Evolutionary conservation across 2,797 vertebrate species (phyloP).

Genomic region (Aphelocoma californica): DNA sequence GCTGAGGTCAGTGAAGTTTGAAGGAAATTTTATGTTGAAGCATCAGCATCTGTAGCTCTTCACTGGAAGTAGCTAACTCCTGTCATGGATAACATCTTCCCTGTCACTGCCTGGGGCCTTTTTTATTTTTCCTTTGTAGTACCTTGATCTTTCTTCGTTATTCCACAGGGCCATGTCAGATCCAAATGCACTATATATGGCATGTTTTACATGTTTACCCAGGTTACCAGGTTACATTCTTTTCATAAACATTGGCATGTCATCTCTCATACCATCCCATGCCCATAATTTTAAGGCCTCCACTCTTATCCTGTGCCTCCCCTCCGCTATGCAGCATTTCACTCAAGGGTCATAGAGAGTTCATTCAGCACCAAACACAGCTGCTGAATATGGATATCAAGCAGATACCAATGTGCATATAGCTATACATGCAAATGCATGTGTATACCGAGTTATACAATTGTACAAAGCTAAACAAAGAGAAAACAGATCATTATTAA

Average conservation of each 20-base stretch:
- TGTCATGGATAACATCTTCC: neutral
- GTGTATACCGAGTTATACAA: neutral
- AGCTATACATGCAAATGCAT: neutral
- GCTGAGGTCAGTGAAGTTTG: neutral
- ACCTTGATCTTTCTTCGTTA: neutral
- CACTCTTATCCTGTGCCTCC: neutral
- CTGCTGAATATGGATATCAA: neutral
- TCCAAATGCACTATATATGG: neutral
- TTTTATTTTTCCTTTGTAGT: neutral
- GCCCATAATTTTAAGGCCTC: neutral
- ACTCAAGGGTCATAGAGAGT: neutral
- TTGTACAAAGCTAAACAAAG: neutral
- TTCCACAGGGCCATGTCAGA: neutral
- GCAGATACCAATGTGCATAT: neutral
- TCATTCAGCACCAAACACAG: neutral
- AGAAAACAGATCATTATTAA: neutral
- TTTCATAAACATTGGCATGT: neutral
- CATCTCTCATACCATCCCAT: neutral
- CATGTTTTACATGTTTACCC: neutral
- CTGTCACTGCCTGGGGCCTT: accelerated
- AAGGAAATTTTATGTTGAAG: neutral
- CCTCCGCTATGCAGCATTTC: neutral
- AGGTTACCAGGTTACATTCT: neutral
- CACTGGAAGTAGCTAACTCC: neutral
- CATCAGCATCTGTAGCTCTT: neutral